Percentiles rank a stretch among this genome's conserved stretches.
phyloP scores from a whole-genome alignment of 2,113 vertebrate species.

The Sinocyclocheilus anshuiensis region DNA sequence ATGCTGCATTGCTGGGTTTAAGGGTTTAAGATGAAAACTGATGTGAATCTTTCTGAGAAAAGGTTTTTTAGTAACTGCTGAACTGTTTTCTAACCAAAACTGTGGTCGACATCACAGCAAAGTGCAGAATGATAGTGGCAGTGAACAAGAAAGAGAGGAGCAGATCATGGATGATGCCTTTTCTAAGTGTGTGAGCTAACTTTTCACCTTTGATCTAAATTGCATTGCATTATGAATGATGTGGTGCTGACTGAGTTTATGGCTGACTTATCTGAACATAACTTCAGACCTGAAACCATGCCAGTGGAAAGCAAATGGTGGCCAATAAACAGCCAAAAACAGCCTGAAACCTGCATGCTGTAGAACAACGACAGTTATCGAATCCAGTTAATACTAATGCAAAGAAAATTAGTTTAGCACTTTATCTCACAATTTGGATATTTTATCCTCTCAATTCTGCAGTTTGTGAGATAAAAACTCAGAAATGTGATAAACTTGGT shows the following conservation, averaged over 20 bases:
- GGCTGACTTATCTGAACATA: slow-evolving; percentile 31
- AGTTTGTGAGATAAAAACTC: too few relatives aligned
- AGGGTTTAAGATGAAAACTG: background rate
- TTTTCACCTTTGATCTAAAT: slow-evolving; percentile 45
- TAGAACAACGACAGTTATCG: background rate
- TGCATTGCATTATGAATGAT: slow-evolving; percentile 57
- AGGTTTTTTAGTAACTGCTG: background rate
- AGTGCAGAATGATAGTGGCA: slow-evolving; percentile 38
- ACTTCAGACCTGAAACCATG: slow-evolving; percentile 31
- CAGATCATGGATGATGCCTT: slow-evolving; percentile 57
- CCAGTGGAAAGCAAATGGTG: background rate
- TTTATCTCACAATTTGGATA: too few relatives aligned
- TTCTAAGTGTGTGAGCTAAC: slow-evolving; percentile 53
- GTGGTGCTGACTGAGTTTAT: slow-evolving; percentile 27
- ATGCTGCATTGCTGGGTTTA: background rate
- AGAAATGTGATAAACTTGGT: too few relatives aligned
- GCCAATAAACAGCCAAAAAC: background rate
- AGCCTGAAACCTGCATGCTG: background rate
- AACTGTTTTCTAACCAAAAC: slow-evolving; percentile 30
- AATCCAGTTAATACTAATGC: background rate
- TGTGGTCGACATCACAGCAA: slow-evolving; percentile 25
- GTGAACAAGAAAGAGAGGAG: background rate
- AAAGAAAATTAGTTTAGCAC: background rate
- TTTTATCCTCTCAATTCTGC: too few relatives aligned
- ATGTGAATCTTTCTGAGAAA: background rate